Evolutionary conservation across 2,888 invertebrate species (phyloP).

Genomic region (Cabera pusaria): DNA sequence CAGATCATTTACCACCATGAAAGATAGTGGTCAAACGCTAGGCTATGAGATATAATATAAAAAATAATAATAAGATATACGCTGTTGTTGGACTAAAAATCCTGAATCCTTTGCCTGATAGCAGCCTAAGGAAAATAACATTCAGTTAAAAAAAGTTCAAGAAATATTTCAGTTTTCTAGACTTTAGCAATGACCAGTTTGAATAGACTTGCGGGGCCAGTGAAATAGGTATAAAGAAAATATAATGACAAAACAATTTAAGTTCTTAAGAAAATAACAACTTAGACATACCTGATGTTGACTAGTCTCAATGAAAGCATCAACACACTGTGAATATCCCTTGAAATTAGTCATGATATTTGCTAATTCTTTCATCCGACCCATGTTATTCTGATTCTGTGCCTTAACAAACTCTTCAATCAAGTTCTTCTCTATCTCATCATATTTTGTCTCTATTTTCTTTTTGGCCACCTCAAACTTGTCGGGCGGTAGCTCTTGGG

Average conservation of each 20-base stretch:
- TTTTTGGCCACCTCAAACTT: slow-evolving; percentile 93
- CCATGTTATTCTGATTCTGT: slow-evolving; percentile 92
- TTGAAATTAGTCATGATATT: slow-evolving; percentile 97
- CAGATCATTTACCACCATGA: too few relatives aligned
- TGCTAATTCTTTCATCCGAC: slow-evolving; percentile 96
- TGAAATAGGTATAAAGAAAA: too few relatives aligned
- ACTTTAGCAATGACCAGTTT: too few relatives aligned
- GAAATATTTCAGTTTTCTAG: too few relatives aligned
- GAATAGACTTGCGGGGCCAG: too few relatives aligned
- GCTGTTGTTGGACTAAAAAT: too few relatives aligned
- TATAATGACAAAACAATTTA: slow-evolving; percentile 48
- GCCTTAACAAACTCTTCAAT: slow-evolving; percentile 97
- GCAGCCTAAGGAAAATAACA: too few relatives aligned
- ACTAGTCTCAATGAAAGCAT: slow-evolving; percentile 98
- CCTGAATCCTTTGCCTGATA: too few relatives aligned
- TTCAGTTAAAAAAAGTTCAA: too few relatives aligned
- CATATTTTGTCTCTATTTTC: slow-evolving; percentile 94
- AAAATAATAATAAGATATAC: too few relatives aligned
- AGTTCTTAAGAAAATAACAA: background rate
- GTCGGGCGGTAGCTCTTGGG: slow-evolving; percentile 95
- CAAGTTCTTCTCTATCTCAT: slow-evolving; percentile 93
- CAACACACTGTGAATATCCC: slow-evolving; percentile 97
- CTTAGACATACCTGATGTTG: slow-evolving; percentile 72
- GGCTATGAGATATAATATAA: too few relatives aligned
- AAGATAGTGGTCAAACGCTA: too few relatives aligned